A percentile compares a stretch with the other conserved stretches of the same genome.
These are phyloP conservation scores for Ganaspis sp. DNA, from an alignment of 1,140 invertebrate genomes.

Conservation along the genomic window DNA sequence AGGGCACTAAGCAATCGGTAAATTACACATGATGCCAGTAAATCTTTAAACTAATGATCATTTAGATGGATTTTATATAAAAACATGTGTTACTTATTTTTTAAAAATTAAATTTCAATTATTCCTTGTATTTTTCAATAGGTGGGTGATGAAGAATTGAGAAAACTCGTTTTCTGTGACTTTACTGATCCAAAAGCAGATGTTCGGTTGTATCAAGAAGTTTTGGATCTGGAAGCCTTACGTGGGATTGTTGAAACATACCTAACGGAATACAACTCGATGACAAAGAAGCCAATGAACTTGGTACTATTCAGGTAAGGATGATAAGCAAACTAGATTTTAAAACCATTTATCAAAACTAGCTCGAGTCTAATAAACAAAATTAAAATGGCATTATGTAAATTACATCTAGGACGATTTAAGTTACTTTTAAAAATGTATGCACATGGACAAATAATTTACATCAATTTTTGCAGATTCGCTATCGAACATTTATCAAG, in stretches of 20 bases:
- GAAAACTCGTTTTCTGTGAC: conserved; percentile 95
- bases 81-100: conserved; percentile 14
- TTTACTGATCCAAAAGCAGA: conserved; percentile 96
- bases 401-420: too few species aligned
- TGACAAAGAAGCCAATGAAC: conserved; percentile 98
- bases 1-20: conserved; percentile 33
- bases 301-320: conserved; percentile 92
- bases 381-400: too few species aligned
- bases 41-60: too few species aligned
- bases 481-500: conserved; percentile 96
- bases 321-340: too few species aligned
- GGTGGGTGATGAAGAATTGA: conserved; percentile 87
- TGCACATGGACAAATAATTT: conserved; percentile 16
- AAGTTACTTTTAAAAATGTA: too few species aligned
- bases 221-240: conserved; percentile 88
- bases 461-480: conserved; percentile 80
- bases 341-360: too few species aligned
- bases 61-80: too few species aligned
- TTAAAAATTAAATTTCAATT: conserved; percentile 23
- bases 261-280: conserved; percentile 94
- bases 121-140: conserved; percentile 60
- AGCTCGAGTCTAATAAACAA: too few species aligned
- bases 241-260: conserved; percentile 92
- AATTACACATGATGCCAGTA: too few species aligned
- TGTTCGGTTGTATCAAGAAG: conserved; percentile 91